These are phyloP conservation scores for Drosophila kepulauana DNA, from an alignment of 1,140 invertebrate species.

Conservation along the genomic window DNA sequence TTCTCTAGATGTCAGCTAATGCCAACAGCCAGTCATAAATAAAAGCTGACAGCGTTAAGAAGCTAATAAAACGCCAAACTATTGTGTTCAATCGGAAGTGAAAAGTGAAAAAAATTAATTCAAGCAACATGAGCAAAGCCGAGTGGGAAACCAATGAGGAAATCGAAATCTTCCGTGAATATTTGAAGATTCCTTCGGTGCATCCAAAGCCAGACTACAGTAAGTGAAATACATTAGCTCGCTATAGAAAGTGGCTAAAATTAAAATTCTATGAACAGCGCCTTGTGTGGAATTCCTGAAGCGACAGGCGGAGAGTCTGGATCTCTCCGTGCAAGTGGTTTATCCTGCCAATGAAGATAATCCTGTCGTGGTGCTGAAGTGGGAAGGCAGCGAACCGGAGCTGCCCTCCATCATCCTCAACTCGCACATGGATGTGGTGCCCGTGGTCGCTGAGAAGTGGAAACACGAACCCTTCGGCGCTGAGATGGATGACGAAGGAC, in stretches of 20 bases:
- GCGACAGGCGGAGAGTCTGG: slow-evolving; percentile 88
- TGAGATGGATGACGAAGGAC: slow-evolving; percentile 89
- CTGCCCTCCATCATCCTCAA: slow-evolving; percentile 91
- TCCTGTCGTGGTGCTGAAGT: slow-evolving; percentile 91
- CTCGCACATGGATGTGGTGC: slow-evolving; percentile 95
- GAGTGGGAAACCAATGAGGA: slow-evolving; percentile 87
- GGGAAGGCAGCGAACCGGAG: slow-evolving; percentile 88
- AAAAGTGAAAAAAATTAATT: background rate
- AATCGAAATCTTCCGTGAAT: slow-evolving; percentile 92
- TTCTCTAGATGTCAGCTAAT: background rate
- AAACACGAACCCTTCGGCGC: slow-evolving; percentile 90
- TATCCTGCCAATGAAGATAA: slow-evolving; percentile 85
- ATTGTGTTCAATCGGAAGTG: background rate
- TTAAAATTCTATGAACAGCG: slow-evolving; percentile 35
- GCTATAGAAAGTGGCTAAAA: background rate
- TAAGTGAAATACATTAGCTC: slow-evolving; percentile 11
- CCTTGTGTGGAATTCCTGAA: slow-evolving; percentile 88
- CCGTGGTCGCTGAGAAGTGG: slow-evolving; percentile 89
- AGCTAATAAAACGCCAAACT: background rate
- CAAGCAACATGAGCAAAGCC: slow-evolving; percentile 41
- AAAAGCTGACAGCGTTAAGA: slow-evolving; percentile 6
- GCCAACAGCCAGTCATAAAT: slow-evolving; percentile 14
- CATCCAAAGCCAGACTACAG: slow-evolving; percentile 93
- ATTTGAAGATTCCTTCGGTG: slow-evolving; percentile 92
- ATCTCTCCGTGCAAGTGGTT: slow-evolving; percentile 87